Evolutionary conservation across 2,113 vertebrate species (phyloP), one percentile per base, ranked within the genome.

Genomic region (Notarius lentiginosus): DNA sequence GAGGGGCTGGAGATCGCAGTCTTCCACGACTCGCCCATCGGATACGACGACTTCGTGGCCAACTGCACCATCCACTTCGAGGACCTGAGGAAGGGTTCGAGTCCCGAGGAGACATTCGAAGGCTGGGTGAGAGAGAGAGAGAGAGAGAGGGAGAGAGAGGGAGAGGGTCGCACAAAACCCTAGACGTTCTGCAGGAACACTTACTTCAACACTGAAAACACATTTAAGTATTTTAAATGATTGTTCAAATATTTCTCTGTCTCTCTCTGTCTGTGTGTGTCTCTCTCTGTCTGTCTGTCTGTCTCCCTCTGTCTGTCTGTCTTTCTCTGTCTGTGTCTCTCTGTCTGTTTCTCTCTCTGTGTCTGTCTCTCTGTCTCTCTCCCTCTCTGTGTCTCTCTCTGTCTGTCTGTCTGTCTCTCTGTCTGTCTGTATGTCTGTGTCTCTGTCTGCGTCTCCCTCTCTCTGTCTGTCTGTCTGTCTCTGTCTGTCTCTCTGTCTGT

Each of bases 1-100:
- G 94, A 92, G 3, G 96, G 96, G 82, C 92, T 99, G 15, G 98
- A 99, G 93, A 90, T 99, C 88, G 96, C 97, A 0, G 97, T 99
- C 15, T 99, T 99, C 91, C 97, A 99, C 80, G 98, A 98, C 89
- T 97, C 98, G n/a, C 97, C 97, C 7, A 96, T 99, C 66, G 98
- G 98, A 41, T 99, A 99, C 75, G 98, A 99, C 83, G 97, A 99
- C 94, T 99, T 99, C 18, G 98, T 99, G 92, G 98, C 98, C 87
- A 98, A 99, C 93, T 99, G 97, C 93, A 96, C 93, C 75, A 93
- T 99, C 86, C 95, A 94, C 79, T 98, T 99, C 90, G 96, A 96
- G 47, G 97, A 99, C 82, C 93, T 99, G 73, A 91, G 98, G 83
- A 95, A 96, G 83, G 95, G 92, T 2, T 90, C 95, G 4, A 97